Evolutionary conservation across 2,797 vertebrate genomes (phyloP).

Genomic region (Sebastes itinus): DNA sequence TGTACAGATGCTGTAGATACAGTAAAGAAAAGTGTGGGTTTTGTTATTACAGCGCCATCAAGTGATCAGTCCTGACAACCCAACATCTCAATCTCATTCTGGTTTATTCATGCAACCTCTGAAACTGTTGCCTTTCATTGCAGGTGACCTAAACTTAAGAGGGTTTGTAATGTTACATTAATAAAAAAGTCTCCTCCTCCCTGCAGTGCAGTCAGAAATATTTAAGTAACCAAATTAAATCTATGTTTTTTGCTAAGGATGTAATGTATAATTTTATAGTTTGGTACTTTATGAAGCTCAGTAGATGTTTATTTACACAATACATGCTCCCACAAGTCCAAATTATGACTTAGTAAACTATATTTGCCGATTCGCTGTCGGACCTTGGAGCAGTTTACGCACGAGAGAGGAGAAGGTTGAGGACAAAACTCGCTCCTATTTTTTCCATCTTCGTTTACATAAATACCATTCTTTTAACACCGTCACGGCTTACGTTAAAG

Average conservation of each 20-base stretch:
- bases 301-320: neutral
- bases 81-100: constrained; percentile 33
- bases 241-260: neutral
- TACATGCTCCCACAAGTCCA: neutral
- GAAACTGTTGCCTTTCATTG: constrained; percentile 4
- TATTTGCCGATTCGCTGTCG: constrained; percentile 37
- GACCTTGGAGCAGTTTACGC: constrained; percentile 61
- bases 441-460: constrained; percentile 3
- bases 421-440: constrained; percentile 19
- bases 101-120: constrained; percentile 11
- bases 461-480: constrained; percentile 18
- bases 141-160: constrained; percentile 22
- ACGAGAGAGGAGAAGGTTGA: constrained; percentile 18
- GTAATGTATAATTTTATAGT: neutral
- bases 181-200: neutral
- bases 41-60: constrained; percentile 79
- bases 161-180: neutral
- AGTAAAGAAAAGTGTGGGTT: constrained; percentile 5
- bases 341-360: constrained; percentile 30
- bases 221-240: neutral
- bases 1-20: constrained; percentile 7
- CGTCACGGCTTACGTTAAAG: constrained; percentile 38
- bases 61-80: constrained; percentile 55
- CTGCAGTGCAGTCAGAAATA: neutral
- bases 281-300: neutral